A percentile compares a stretch with the other conserved stretches of the same genome.
These are phyloP conservation scores for Mizuhopecten yessoensis DNA, from an alignment of 1,140 invertebrate species.

Conservation along the genomic window DNA sequence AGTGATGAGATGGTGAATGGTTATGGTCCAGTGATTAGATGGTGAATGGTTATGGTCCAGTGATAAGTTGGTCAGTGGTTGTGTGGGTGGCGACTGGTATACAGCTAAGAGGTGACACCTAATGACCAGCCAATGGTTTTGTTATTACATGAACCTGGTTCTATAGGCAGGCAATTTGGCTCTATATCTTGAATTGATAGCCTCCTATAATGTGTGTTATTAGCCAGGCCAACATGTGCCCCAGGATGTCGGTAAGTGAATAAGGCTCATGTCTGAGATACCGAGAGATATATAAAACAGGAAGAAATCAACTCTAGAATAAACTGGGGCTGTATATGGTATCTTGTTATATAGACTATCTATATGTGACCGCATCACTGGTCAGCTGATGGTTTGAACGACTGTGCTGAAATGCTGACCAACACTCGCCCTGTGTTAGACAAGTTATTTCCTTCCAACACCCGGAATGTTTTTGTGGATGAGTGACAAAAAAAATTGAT, in stretches of 20 bases:
- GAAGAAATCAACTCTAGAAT: background rate
- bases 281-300: background rate
- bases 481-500: too few species aligned
- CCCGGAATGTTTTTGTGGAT: too few species aligned
- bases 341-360: background rate
- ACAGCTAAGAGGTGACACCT: background rate
- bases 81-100: background rate
- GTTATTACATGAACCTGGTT: background rate
- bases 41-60: background rate
- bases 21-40: background rate
- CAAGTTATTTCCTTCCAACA: too few species aligned
- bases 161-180: background rate
- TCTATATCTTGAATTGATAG: background rate
- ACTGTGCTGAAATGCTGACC: too few species aligned
- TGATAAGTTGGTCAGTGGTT: background rate
- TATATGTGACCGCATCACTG: too few species aligned
- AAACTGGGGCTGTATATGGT: background rate
- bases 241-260: background rate
- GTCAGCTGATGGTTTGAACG: too few species aligned
- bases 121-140: too few species aligned
- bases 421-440: too few species aligned
- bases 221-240: slow-evolving; percentile 30
- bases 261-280: background rate
- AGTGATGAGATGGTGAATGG: background rate
- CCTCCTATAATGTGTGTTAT: background rate